phyloP scores from a whole-genome alignment of 2,113 vertebrate species.

The Hoplias malabaricus region DNA sequence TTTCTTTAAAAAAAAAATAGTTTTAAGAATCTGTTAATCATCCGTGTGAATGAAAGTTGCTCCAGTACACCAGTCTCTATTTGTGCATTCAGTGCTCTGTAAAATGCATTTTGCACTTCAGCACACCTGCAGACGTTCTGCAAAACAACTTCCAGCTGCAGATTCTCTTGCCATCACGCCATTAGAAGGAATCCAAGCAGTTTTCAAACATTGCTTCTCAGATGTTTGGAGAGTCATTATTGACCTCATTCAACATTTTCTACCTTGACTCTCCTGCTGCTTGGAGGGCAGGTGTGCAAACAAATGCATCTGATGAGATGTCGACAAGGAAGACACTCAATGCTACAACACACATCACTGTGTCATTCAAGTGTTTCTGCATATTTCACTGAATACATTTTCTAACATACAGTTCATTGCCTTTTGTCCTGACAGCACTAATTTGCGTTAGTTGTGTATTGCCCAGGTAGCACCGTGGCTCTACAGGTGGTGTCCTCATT shows the following conservation, averaged over 20 bases:
- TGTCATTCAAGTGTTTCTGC: not conserved
- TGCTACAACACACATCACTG: not conserved
- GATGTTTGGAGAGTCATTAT: not conserved
- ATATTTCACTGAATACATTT: not conserved
- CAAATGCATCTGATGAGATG: not conserved
- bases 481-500: no score
- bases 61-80: not conserved
- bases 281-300: not conserved
- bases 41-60: not conserved
- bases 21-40: not conserved
- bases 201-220: not conserved
- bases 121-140: not conserved
- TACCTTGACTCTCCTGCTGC: not conserved
- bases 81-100: not conserved
- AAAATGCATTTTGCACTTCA: not conserved
- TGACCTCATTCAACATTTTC: not conserved
- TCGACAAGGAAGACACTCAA: not conserved
- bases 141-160: no score
- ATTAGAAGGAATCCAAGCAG: not conserved
- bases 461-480: no score
- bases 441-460: no score
- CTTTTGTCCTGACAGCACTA: not conserved
- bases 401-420: no score
- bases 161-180: not conserved
- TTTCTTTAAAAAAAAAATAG: no score